Base-by-base conservation (phyloP, 2,797 vertebrate genomes). In the Echiichthys vipera region DNA sequence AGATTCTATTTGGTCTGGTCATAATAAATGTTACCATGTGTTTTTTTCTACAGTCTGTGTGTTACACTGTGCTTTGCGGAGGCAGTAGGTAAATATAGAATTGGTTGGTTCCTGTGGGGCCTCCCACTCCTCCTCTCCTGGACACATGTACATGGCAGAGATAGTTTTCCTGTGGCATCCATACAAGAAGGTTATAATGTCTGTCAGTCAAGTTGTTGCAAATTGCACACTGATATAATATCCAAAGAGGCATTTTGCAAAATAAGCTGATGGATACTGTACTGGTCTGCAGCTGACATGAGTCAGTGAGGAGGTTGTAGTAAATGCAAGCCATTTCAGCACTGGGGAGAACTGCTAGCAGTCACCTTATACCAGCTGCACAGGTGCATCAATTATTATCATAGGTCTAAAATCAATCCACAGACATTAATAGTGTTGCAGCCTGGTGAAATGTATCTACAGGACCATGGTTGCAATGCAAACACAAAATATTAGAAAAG, bases 111-210 rank as follows among this genome's bases (percentile, higher is more conserved):
- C 71, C 74, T 66, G 5, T 37, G 80, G 67, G 84, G 40, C 40
- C 58, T 77, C 76, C 76, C 42, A 50, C 72, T 66, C 50, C 66
- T 12, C 36, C 36, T 62, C 51, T 77, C 39, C 51, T 0, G 20
- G 61, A 83, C 70, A 65, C 62, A 78, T 65, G 76, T 36, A 74
- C 69, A 69, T 50, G 63, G 46, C 62, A 45, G 45, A 71, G 22
- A 50, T 36, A 71, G 40, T 79, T 67, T 78, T n/a, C 58, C 65
- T 78, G 71, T 84, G 81, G 84, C 78, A 82, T 80, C 62, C 62
- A 65, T 57, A 57, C 50, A 37, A 69, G 77, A 82, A 78, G 76
- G 77, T 81, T 65, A 43, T 40, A 65, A 42, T 11, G 45, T n/a
- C 70, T 74, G 83, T 77, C 78, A 84, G 65, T 85, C 77, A 79